Evolutionary conservation across 2,888 invertebrate genomes (phyloP), one percentile per base, ranked within the genome.

Genomic region (Diachrysia chrysitis): DNA sequence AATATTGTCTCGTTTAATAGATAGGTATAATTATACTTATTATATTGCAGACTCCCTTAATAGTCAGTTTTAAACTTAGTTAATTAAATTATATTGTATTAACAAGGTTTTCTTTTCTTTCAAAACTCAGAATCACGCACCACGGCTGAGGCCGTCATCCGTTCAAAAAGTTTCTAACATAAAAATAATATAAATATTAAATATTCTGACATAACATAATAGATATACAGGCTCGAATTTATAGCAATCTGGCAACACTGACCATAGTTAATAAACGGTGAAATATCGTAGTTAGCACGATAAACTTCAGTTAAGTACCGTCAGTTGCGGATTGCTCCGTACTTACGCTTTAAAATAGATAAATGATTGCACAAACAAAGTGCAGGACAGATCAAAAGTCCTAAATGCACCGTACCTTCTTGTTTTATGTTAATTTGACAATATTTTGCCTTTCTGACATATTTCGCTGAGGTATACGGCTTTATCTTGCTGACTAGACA

Each of bases 311-410:
- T 69, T 80, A 78, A 80, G 71, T 66, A 64, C 73, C 57, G 59
- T 58, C 69, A 68, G 66, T 58, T 62, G 64, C 54, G 71, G 69
- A 63, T 66, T 55, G 69, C 63, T 59, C 67, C 48, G 59, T 63
- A 61, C 65, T 74, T 56, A 62, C 48, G 71, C 71, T 53, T 69
- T 81, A 73, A 81, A 81, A 82, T 81, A 79, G 73, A 82, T 67
- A 82, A 79, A 58, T 69, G 66, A 81, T 82, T 66, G 71, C 67
- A 56, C 54, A 69, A 79, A 82, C 73, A 74, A 69, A 79, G 62
- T 72, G 80, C 64, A 61, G 59, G 79, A 82, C 82, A 79, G 75
- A 82, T 79, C 81, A 80, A 78, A 79, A 73, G 72, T 68, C 66
- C 56, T 59, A 29, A 66, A 78, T 69, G 69, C 51, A 51, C 5